Evolutionary conservation across 2,797 vertebrate species (phyloP).

Genomic region (Cyprinodon diabolis): DNA sequence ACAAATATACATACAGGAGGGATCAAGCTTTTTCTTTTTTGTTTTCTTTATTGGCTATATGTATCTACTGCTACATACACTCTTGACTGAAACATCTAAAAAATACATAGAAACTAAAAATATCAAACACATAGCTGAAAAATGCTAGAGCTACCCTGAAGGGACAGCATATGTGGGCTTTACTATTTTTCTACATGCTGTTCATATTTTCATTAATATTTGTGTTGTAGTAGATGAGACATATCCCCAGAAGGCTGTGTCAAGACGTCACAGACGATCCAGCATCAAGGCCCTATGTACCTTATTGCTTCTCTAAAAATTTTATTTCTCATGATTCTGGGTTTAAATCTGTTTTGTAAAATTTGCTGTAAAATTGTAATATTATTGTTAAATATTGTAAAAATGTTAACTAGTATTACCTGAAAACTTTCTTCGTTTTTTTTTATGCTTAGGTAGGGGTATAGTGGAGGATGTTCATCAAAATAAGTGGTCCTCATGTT

Average conservation of each 20-base stretch:
- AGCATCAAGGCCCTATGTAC: neutral
- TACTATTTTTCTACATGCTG: constrained; percentile 1
- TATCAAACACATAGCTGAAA: constrained; percentile 28
- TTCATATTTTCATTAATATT: constrained; percentile 18
- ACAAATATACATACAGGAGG: constrained; percentile 28
- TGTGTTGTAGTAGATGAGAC: neutral
- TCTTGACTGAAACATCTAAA: constrained; percentile 17
- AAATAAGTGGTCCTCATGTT: too few species aligned
- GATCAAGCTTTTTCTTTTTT: constrained; percentile 25
- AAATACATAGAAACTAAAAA: constrained; percentile 36
- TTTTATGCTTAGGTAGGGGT: neutral
- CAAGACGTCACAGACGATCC: constrained; percentile 12
- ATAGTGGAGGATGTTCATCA: too few species aligned
- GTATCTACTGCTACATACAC: constrained; percentile 31
- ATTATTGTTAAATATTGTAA: neutral
- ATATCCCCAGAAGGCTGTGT: constrained; percentile 7
- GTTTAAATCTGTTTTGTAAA: constrained; percentile 15
- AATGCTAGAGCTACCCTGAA: constrained; percentile 8
- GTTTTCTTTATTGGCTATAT: constrained; percentile 5
- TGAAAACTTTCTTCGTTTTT: neutral
- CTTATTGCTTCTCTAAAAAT: constrained; percentile 5
- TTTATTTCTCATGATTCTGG: neutral
- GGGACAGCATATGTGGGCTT: constrained; percentile 5
- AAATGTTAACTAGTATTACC: neutral
- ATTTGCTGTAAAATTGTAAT: neutral